Percentiles rank a stretch among this genome's conserved stretches.
phyloP scores from a whole-genome alignment of 2,888 invertebrate species.

The Altica lythri region DNA sequence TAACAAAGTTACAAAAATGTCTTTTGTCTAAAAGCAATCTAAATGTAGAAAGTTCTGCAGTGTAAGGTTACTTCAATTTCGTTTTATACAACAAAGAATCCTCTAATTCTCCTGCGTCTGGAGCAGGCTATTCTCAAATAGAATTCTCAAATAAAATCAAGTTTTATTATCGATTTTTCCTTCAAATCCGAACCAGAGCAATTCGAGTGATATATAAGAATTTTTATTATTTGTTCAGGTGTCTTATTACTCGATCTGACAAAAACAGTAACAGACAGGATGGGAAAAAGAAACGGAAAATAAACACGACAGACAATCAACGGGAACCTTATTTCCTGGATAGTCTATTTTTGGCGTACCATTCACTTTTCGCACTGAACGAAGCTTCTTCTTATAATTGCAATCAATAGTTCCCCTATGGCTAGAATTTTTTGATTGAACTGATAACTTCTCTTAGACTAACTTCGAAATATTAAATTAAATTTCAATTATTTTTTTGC shows the following conservation, averaged over 20 bases:
- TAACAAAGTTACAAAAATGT: no score
- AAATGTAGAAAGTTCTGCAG: no score
- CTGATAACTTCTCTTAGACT: conserved; percentile 16
- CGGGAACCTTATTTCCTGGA: conserved; percentile 41
- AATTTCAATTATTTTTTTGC: conserved; percentile 8
- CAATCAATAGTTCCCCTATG: conserved; percentile 27
- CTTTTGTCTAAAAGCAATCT: no score
- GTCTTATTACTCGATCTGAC: conserved; percentile 41
- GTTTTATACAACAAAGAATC: conserved; percentile 7
- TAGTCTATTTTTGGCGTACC: conserved; percentile 29
- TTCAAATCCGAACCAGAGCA: conserved; percentile 24
- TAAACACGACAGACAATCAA: conserved; percentile 40
- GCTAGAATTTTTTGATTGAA: conserved; percentile 13
- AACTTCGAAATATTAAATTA: conserved; percentile 19
- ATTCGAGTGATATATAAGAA: conserved; percentile 28
- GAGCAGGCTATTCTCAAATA: conserved; percentile 18
- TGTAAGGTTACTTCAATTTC: neutral
- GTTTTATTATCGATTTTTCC: conserved; percentile 25
- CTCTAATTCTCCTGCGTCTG: conserved; percentile 13
- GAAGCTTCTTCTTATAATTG: conserved; percentile 27
- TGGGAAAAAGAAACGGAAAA: conserved; percentile 37
- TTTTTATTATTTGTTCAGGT: conserved; percentile 41
- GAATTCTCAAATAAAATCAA: conserved; percentile 24
- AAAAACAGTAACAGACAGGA: conserved; percentile 37
- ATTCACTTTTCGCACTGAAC: conserved; percentile 25